Conservation (phyloP, 2,888 invertebrate genomes). For the Ophraella communa region DNA sequence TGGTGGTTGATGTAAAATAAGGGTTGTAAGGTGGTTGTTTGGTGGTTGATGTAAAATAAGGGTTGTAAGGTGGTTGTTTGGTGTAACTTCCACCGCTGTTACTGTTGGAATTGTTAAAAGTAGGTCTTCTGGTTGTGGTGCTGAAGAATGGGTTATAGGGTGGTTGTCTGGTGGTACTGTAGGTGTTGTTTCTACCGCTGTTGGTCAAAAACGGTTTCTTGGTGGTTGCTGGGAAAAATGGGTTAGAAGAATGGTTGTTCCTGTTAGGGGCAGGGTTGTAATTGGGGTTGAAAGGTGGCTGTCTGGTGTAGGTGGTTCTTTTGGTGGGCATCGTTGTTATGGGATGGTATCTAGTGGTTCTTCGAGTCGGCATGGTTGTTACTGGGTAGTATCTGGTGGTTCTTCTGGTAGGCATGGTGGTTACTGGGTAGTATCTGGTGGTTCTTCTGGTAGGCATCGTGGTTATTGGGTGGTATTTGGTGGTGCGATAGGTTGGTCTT, state of each 20-base stretch:
- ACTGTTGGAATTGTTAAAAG: too few relatives aligned
- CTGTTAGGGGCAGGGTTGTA: background rate
- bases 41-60: slow-evolving; percentile 5
- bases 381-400: slow-evolving; percentile 6
- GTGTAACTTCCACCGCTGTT: too few relatives aligned
- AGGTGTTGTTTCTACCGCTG: too few relatives aligned
- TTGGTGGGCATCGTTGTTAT: background rate
- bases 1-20: background rate
- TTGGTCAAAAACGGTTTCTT: too few relatives aligned
- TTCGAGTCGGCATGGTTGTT: slow-evolving; percentile 3
- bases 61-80: slow-evolving; percentile 20
- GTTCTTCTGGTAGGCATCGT: slow-evolving; percentile 14
- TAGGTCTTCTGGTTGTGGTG: background rate
- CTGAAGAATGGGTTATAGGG: slow-evolving; percentile 21
- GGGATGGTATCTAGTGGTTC: slow-evolving; percentile 6
- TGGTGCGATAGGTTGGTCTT: slow-evolving; percentile 7
- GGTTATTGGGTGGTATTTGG: background rate
- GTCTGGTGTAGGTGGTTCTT: slow-evolving; percentile 1
- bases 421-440: background rate
- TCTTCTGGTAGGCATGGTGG: slow-evolving; percentile 5
- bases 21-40: slow-evolving; percentile 21
- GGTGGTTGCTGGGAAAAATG: slow-evolving; percentile 7
- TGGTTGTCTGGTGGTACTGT: slow-evolving; percentile 10
- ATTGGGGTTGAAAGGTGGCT: slow-evolving; percentile 8
- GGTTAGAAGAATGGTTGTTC: slow-evolving; percentile 6